Percentiles rank a stretch among this genome's conserved stretches.
phyloP scores from a whole-genome alignment of 2,888 invertebrate species.

The Maniola hyperantus region DNA sequence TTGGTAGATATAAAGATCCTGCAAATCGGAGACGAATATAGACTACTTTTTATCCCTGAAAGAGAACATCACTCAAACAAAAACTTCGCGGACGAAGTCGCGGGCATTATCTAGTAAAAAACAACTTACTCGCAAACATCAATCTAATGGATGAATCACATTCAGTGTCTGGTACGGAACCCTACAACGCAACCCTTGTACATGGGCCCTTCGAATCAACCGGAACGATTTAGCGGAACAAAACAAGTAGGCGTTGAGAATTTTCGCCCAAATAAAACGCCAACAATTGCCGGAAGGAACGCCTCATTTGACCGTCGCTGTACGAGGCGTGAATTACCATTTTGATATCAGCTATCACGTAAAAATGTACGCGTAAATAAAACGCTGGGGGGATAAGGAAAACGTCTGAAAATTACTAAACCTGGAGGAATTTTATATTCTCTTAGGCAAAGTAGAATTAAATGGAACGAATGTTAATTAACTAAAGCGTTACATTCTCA shows the following conservation, averaged over 20 bases:
- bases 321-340: slow-evolving; percentile 16
- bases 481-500: neutral
- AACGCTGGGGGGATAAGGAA: slow-evolving; percentile 14
- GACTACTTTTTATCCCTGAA: no score
- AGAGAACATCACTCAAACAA: no score
- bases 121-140: no score
- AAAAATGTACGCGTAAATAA: slow-evolving; percentile 23
- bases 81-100: no score
- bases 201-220: neutral
- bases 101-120: no score
- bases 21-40: no score
- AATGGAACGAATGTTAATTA: slow-evolving; percentile 3
- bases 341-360: slow-evolving; percentile 21
- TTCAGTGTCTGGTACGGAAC: no score
- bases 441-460: neutral
- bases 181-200: neutral
- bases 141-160: no score
- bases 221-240: neutral
- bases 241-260: slow-evolving; percentile 1
- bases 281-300: slow-evolving; percentile 4
- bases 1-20: no score
- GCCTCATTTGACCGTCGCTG: slow-evolving; percentile 19
- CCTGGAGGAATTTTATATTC: slow-evolving; percentile 6
- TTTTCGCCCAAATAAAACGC: slow-evolving; percentile 20
- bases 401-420: slow-evolving; percentile 16